These are phyloP conservation scores for Xanthia icteritia DNA, from an alignment of 2,888 invertebrate genomes.

Conservation along the genomic window DNA sequence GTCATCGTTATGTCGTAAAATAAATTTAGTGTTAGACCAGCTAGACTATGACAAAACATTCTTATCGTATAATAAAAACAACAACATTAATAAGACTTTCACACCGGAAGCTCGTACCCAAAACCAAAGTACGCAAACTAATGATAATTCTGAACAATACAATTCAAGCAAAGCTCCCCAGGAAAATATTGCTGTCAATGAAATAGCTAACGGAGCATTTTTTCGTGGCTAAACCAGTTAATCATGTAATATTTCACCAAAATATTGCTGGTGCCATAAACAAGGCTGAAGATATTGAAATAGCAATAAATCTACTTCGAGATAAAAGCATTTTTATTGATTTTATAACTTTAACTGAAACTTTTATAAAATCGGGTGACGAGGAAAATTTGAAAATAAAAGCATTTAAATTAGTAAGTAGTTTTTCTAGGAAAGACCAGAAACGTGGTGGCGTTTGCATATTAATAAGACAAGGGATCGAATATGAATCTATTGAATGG, in stretches of 20 bases:
- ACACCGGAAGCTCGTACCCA: too few species aligned
- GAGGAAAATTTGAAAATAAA: background rate
- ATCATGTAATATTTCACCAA: background rate
- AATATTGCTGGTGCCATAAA: constrained; percentile 14
- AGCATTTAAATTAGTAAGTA: background rate
- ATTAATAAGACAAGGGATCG: background rate
- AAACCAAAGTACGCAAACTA: too few species aligned
- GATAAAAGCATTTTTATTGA: background rate
- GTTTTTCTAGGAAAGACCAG: background rate
- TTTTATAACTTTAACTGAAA: constrained; percentile 3
- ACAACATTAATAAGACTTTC: too few species aligned
- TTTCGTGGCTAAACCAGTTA: constrained; percentile 1
- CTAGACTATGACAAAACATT: background rate
- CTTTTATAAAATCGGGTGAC: background rate
- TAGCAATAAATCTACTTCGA: background rate
- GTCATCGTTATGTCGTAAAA: background rate
- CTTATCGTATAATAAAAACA: too few species aligned
- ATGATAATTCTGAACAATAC: too few species aligned
- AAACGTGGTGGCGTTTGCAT: too few species aligned
- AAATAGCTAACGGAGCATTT: background rate
- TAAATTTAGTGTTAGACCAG: background rate
- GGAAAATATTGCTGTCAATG: background rate
- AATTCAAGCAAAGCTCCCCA: background rate
- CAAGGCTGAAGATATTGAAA: background rate
- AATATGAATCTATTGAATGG: background rate